These are phyloP conservation scores for Phalacrocorax carbo DNA, from an alignment of 2,113 vertebrate genomes.

Conservation along the genomic window DNA sequence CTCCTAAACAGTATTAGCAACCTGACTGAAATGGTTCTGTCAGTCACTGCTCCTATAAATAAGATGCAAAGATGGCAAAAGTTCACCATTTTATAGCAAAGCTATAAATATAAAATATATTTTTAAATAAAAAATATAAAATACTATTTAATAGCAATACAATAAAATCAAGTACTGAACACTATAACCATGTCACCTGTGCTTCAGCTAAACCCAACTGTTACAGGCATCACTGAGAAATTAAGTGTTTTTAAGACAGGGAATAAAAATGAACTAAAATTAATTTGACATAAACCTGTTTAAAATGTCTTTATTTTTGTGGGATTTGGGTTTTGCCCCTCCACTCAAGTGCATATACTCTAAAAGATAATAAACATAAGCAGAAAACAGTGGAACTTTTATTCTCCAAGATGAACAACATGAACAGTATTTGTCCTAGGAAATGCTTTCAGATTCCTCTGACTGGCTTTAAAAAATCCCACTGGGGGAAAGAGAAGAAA, in stretches of 20 bases:
- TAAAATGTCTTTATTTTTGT: neutral
- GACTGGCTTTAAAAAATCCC: neutral
- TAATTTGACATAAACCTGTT: neutral
- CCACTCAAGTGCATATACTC: neutral
- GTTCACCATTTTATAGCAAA: neutral
- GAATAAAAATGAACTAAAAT: neutral
- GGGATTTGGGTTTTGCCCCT: neutral
- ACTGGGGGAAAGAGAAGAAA: neutral
- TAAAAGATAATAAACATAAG: neutral
- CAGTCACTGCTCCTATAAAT: neutral
- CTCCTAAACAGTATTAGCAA: neutral
- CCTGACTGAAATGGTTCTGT: neutral
- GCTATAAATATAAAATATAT: neutral
- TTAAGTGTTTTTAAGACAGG: neutral
- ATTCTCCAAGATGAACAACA: neutral
- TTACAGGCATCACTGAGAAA: neutral
- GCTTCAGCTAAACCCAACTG: neutral
- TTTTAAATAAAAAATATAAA: neutral
- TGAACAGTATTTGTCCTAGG: neutral
- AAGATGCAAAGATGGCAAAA: neutral
- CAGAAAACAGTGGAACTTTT: neutral
- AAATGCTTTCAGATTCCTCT: neutral
- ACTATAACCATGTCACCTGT: neutral
- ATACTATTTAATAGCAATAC: neutral
- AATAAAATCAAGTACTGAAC: neutral